Conservation (phyloP, 2,888 invertebrate genomes). For the Mythimna vitellina region DNA sequence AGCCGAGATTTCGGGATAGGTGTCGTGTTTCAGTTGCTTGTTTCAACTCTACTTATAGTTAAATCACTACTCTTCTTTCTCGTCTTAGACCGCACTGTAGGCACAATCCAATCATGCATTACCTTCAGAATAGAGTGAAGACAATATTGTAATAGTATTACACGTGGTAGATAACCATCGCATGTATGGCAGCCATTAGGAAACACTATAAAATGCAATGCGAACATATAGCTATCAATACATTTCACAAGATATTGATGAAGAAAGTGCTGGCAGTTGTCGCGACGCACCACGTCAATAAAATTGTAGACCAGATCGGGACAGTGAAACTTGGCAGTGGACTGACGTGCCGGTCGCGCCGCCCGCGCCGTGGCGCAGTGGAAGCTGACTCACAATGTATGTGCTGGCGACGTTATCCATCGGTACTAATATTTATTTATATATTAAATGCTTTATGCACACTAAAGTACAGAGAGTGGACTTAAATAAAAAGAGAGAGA, state of each 20-base stretch:
- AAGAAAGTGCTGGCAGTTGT: constrained; percentile 16
- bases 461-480: too few species aligned
- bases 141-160: background rate
- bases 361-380: background rate
- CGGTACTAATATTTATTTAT: background rate
- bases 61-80: too few species aligned
- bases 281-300: constrained; percentile 6
- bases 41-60: background rate
- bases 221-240: constrained; percentile 5
- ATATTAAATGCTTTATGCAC: too few species aligned
- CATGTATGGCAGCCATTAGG: constrained; percentile 13
- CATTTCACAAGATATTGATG: constrained; percentile 30
- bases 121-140: too few species aligned
- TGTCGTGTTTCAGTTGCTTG: background rate
- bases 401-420: background rate
- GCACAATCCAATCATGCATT: too few species aligned
- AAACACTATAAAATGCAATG: background rate
- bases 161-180: background rate
- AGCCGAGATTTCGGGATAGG: background rate
- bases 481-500: too few species aligned
- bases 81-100: too few species aligned
- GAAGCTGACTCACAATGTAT: constrained; percentile 4
- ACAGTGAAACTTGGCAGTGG: constrained; percentile 35
- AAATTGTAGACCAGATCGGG: constrained; percentile 1
- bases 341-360: constrained; percentile 3